Conservation (phyloP, 35 echinoderm and acorn worm genomes). For the Apostichopus japonicus region DNA sequence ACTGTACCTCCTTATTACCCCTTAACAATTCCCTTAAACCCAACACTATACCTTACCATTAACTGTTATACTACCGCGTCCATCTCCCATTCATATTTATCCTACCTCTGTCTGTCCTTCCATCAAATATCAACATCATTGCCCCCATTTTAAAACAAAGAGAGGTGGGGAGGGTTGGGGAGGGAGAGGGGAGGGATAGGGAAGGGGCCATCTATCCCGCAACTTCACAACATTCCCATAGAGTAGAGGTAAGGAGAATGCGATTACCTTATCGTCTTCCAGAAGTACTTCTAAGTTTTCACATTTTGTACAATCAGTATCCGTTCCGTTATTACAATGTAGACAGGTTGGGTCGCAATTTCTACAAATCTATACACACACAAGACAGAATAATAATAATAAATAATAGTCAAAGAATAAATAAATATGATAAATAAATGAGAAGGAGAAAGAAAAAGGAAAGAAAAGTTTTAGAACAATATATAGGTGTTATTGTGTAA, state of each 20-base stretch:
- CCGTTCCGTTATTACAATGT: conserved; percentile 4
- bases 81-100: neutral
- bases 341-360: neutral
- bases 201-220: neutral
- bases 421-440: too few species aligned
- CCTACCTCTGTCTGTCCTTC: neutral
- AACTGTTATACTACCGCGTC: neutral
- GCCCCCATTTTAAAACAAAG: too few species aligned
- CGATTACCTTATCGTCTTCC: neutral
- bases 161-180: too few species aligned
- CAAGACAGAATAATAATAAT: too few species aligned
- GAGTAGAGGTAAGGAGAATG: neutral
- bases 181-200: too few species aligned
- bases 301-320: conserved; percentile 21
- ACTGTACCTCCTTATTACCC: too few species aligned
- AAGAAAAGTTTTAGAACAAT: too few species aligned
- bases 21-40: too few species aligned
- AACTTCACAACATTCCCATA: neutral
- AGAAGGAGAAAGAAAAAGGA: too few species aligned
- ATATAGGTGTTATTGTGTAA: too few species aligned
- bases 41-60: too few species aligned
- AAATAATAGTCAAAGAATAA: too few species aligned
- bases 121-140: neutral
- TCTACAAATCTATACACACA: neutral
- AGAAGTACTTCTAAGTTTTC: neutral